Evolutionary conservation across 2,888 invertebrate genomes (phyloP).

Genomic region (Orthosia cruda): DNA sequence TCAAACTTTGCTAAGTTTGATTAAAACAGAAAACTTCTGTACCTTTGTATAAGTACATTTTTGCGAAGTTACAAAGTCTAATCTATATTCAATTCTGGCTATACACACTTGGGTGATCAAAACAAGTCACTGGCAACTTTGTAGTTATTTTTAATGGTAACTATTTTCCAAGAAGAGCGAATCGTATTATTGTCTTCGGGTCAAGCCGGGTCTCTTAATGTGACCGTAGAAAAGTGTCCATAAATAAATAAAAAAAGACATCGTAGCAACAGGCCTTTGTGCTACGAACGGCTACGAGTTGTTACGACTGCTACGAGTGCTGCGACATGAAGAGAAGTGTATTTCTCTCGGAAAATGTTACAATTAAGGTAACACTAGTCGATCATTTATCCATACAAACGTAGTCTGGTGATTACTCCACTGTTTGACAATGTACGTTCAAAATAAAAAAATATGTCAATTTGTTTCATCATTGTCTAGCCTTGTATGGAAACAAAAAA

Average conservation of each 20-base stretch:
- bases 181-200: conserved; percentile 61
- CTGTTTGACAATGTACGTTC: too few species aligned
- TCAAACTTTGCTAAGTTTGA: conserved; percentile 41
- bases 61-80: too few species aligned
- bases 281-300: conserved; percentile 38
- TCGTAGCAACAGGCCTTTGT: conserved; percentile 56
- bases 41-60: conserved; percentile 26
- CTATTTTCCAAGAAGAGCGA: conserved; percentile 61
- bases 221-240: conserved; percentile 67
- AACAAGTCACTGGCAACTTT: conserved; percentile 40
- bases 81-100: conserved; percentile 34
- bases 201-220: conserved; percentile 64
- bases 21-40: conserved; percentile 42
- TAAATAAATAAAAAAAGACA: conserved; percentile 70
- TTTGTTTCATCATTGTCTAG: too few species aligned
- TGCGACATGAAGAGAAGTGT: conserved; percentile 34
- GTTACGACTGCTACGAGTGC: conserved; percentile 20
- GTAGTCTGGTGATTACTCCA: too few species aligned
- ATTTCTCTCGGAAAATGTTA: conserved; percentile 28
- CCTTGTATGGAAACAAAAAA: too few species aligned
- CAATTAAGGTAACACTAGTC: too few species aligned
- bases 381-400: too few species aligned
- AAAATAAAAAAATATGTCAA: too few species aligned
- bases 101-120: conserved; percentile 26
- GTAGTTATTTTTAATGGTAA: conserved; percentile 64